Conservation (phyloP, 2,888 invertebrate genomes). For the Escarpia spicata region DNA sequence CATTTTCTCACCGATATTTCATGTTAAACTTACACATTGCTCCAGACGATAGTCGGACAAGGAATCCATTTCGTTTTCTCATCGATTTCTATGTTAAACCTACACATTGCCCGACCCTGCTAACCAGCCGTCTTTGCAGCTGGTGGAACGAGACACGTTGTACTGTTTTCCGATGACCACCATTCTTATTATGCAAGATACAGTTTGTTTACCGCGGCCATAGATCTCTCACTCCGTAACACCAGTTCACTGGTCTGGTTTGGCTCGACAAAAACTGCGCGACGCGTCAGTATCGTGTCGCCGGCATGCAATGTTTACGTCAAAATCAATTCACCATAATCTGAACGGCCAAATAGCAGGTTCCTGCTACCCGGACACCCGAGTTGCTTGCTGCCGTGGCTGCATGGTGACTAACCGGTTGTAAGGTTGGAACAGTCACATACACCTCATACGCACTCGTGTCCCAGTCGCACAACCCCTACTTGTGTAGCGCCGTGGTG, state of each 20-base stretch:
- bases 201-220: neutral
- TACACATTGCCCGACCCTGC: neutral
- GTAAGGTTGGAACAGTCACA: neutral
- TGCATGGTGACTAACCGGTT: neutral
- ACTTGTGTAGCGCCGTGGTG: too few relatives aligned
- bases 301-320: neutral
- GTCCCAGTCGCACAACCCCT: neutral
- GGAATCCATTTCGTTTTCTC: too few relatives aligned
- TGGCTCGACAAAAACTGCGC: neutral
- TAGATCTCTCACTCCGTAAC: neutral
- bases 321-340: neutral
- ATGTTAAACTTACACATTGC: too few relatives aligned
- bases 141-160: neutral
- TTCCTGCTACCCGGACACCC: neutral
- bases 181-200: neutral
- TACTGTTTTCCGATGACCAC: neutral
- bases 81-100: too few relatives aligned
- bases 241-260: neutral
- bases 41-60: too few relatives aligned
- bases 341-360: constrained; percentile 10
- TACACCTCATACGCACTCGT: neutral
- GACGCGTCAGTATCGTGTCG: neutral
- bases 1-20: too few relatives aligned
- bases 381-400: neutral
- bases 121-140: neutral